These are phyloP conservation scores for Megaceryle maxima DNA, from an alignment of 2,113 vertebrate species.

Conservation along the genomic window DNA sequence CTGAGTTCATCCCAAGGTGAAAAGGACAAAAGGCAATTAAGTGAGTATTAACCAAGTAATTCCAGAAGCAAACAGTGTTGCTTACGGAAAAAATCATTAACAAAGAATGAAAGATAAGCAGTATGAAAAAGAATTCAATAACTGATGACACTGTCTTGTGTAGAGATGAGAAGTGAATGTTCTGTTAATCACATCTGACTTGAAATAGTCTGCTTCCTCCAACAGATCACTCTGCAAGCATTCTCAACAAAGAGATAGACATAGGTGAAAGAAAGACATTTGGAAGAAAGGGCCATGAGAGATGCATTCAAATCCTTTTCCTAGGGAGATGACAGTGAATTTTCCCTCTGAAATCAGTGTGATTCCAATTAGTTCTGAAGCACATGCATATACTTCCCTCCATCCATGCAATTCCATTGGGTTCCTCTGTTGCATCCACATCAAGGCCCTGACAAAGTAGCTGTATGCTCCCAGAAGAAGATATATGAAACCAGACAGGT, in stretches of 20 bases:
- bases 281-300: background rate
- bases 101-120: background rate
- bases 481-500: background rate
- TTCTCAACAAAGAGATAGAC: background rate
- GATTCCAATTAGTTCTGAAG: background rate
- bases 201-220: background rate
- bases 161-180: background rate
- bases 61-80: background rate
- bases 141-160: background rate
- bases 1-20: slow-evolving; percentile 6
- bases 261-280: background rate
- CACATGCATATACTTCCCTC: background rate
- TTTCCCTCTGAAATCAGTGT: background rate
- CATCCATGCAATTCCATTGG: background rate
- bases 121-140: background rate
- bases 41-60: background rate
- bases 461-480: background rate
- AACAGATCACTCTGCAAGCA: background rate
- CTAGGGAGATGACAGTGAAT: background rate
- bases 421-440: background rate
- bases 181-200: background rate
- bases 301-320: background rate
- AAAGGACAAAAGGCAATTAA: background rate
- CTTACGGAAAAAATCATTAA: background rate
- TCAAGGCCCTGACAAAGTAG: background rate